Evolutionary conservation across 2,113 vertebrate species (phyloP).

Genomic region (Opisthocomus hoazin): DNA sequence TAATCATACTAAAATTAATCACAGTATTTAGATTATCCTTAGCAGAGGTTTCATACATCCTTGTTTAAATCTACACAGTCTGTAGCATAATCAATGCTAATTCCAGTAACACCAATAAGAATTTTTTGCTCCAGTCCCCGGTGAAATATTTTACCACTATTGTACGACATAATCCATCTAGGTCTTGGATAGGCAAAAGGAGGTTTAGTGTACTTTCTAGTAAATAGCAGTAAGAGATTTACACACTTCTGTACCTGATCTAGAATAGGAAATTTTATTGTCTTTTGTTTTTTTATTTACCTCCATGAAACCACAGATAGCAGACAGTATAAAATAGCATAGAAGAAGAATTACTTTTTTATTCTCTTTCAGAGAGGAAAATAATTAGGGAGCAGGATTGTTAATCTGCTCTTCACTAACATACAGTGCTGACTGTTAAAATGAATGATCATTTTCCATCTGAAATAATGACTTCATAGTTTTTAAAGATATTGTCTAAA

Average conservation of each 20-base stretch:
- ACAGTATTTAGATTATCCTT: neutral
- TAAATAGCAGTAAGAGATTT: neutral
- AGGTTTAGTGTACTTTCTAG: neutral
- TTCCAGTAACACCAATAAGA: neutral
- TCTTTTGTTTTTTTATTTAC: neutral
- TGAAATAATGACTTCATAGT: neutral
- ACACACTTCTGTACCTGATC: neutral
- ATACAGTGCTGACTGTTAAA: neutral
- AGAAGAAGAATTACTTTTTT: neutral
- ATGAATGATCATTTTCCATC: neutral
- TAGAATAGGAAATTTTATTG: neutral
- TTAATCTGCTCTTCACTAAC: neutral
- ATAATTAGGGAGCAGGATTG: fast-evolving
- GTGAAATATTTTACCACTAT: neutral
- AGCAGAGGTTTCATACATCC: neutral
- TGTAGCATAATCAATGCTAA: neutral
- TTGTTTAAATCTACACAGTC: neutral
- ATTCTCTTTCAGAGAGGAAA: neutral
- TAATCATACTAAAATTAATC: neutral
- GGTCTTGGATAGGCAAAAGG: neutral
- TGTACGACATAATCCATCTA: neutral
- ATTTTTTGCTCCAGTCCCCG: neutral
- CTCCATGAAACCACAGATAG: neutral
- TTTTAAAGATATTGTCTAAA: neutral
- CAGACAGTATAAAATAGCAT: too few species aligned